phyloP scores from a whole-genome alignment of 2,113 vertebrate species.

The Sander lucioperca region DNA sequence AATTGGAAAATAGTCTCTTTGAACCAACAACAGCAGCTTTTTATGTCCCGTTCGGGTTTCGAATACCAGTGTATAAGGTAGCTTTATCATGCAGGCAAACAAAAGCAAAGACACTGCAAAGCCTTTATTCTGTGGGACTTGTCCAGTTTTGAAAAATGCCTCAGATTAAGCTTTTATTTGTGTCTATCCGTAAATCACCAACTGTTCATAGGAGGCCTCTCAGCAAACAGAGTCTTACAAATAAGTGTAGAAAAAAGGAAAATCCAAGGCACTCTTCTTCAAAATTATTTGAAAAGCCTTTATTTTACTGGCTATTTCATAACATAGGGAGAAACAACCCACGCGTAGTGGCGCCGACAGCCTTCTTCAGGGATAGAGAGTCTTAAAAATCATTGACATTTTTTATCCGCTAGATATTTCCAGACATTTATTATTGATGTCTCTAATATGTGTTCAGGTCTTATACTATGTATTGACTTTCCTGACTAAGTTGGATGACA shows the following conservation, averaged over 20 bases:
- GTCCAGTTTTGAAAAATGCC: neutral
- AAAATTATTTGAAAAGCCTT: too few species aligned
- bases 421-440: constrained; percentile 35
- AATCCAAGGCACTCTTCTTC: too few species aligned
- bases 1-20: neutral
- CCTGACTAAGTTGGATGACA: neutral
- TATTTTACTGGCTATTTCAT: too few species aligned
- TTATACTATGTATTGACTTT: constrained; percentile 10
- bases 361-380: too few species aligned
- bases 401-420: constrained; percentile 1
- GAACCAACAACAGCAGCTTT: neutral
- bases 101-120: neutral
- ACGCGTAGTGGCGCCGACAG: too few species aligned
- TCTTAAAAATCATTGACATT: neutral
- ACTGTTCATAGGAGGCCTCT: neutral
- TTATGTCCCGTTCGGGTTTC: too few species aligned
- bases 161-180: neutral
- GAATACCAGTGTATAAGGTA: neutral
- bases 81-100: neutral
- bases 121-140: neutral
- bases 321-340: too few species aligned
- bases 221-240: too few species aligned
- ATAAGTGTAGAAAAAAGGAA: too few species aligned
- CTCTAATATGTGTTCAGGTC: neutral
- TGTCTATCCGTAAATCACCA: neutral